phyloP scores from a whole-genome alignment of 2,888 invertebrate genomes.

The Eledone cirrhosa region DNA sequence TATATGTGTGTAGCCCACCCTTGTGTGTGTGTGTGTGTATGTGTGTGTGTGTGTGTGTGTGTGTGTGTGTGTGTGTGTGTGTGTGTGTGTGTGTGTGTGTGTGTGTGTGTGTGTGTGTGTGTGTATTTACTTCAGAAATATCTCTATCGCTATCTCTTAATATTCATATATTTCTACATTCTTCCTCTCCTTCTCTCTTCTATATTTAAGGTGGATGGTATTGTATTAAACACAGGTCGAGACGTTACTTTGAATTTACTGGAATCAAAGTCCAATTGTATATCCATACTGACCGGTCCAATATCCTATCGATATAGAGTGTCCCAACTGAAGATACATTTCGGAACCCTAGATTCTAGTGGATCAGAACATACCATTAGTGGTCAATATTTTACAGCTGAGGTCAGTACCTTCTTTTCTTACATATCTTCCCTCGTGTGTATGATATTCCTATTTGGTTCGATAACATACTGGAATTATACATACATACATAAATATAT shows the following conservation, averaged over 20 bases:
- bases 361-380: conserved; percentile 27
- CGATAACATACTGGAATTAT: neutral
- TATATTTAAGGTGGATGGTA: conserved; percentile 9
- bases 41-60: no score
- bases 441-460: no score
- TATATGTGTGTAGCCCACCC: no score
- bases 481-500: neutral
- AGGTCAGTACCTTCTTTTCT: neutral
- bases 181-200: neutral
- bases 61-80: no score
- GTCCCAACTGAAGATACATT: conserved; percentile 18
- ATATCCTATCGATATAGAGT: conserved; percentile 24
- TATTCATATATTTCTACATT: no score
- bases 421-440: no score
- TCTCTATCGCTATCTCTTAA: no score
- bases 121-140: no score
- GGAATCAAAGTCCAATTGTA: conserved; percentile 8
- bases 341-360: conserved; percentile 8
- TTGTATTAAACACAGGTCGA: conserved; percentile 23
- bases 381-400: conserved; percentile 24
- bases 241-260: conserved; percentile 20
- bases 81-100: no score
- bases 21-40: no score
- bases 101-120: no score
- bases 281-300: conserved; percentile 19